Base-by-base conservation (phyloP, 2,888 invertebrate species). In the Chrysolina haemoptera region DNA sequence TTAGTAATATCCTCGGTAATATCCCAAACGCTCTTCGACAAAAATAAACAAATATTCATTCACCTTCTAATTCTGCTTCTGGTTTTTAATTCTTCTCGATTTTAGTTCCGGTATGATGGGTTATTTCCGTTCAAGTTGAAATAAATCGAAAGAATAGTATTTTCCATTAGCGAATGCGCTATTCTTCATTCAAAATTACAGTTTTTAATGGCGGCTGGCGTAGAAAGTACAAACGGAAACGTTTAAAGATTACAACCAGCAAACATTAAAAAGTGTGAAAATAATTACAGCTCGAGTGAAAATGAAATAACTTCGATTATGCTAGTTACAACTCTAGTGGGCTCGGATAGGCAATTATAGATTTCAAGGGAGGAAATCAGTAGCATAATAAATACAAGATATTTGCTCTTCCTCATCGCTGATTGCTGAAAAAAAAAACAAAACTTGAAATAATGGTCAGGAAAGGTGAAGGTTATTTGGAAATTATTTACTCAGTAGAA, bases 181-280 rank as follows among this genome's bases (percentile, higher is more conserved):
- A 59, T 59, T 8, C 16, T 59, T 35, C 14, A 35, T 59, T 59
- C 59, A 35, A 59, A 59, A 59, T 59, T 59, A 59, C 35, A 59
- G 59, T 59, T 59, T 59, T 59, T 35, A 59, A 35, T 59, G 59
- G 10, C 14, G 59, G 10, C 14, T 59, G 59, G 35, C 27, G 59
- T 59, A 59, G 59, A 59, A 59, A 59, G 59, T 59, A 35, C 59
- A 35, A 59, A 35, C 59, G 59, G 59, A 59, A 59, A 59, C 27
- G 4, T 27, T 59, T 59, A 59, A n/a, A 16, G 59, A 59, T 35
- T 27, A 59, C 59, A 59, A 59, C 35, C n/a, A 11, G 2, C 14
- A 35, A 35, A 59, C n/a, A 27, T 35, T 59, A 59, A n/a, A 22
- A 35, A 35, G 16, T 35, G 59, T 35, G 59, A 22, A 9, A 59